Percentiles rank a stretch among this genome's conserved stretches.
Evolutionary conservation across 2,113 vertebrate species (phyloP).

Genomic region (Carollia perspicillata): DNA sequence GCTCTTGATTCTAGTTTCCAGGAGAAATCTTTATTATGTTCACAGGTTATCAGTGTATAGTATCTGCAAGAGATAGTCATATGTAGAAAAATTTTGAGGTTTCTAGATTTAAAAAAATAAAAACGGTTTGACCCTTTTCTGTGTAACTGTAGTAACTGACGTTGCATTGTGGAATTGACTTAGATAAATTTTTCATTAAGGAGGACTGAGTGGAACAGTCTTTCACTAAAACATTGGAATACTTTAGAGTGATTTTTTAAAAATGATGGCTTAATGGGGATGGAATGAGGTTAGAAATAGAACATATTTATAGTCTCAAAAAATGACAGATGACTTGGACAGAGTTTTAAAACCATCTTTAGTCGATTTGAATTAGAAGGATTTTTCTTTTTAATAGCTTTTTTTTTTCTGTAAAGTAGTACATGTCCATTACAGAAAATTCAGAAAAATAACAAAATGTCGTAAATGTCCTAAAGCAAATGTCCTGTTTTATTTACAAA

Average conservation of each 20-base stretch:
- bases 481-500: neutral
- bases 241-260: neutral
- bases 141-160: neutral
- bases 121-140: neutral
- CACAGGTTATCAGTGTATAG: neutral
- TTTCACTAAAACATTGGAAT: neutral
- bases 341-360: neutral
- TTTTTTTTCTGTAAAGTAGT: neutral
- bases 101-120: neutral
- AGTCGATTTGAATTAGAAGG: neutral
- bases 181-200: neutral
- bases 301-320: neutral
- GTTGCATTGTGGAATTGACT: neutral
- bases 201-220: neutral
- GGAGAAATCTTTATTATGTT: neutral
- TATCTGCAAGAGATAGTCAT: neutral
- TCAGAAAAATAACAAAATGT: neutral
- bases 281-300: slow-evolving; percentile 12
- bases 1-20: neutral
- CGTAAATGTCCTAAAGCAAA: too few relatives aligned
- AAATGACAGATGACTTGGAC: neutral
- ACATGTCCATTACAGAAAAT: slow-evolving; percentile 2
- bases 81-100: neutral
- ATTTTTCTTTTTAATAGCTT: slow-evolving; percentile 24
- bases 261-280: neutral